Evolutionary conservation across 2,888 invertebrate genomes (phyloP), one percentile per base, ranked within the genome.

Genomic region (Zeuzera pyrina): DNA sequence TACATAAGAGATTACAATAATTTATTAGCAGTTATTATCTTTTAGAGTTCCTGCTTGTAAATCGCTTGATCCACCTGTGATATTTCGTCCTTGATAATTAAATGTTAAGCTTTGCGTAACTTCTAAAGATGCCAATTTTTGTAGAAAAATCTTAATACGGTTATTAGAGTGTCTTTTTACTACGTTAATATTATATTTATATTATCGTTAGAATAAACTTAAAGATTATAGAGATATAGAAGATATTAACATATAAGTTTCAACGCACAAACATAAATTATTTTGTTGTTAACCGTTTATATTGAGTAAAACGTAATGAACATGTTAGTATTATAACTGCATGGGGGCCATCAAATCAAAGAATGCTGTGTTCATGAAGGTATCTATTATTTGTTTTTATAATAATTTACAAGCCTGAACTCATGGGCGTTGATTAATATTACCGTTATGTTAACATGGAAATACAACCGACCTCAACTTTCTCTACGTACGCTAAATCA

Each of bases 321-420:
- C 39, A 61, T 57, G 58, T 51, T 53, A 49, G 36, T 54, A 49
- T 48, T 45, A 39, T 64, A 62, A 67, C 56, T 79, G 74, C 49
- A 83, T 81, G 83, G 81, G 83, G 77, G 70, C 68, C 69, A 65
- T 65, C 65, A 78, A 76, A 62, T 79, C 81, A 54, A 79, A 74
- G 58, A 58, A 62, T 65, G 67, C 66, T 47, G 67, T 45, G 41
- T 65, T 66, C 42, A 37, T 65, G 35, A 69, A 76, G 78, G 79
- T 78, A 76, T 53, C 42, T 36, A 46, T 37, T 25, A 33, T 41
- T 39, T 31, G 22, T 31, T 10, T 26, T 28, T 24, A 24, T 35
- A 30, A 30, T 29, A 30, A 31, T 33, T 21, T 30, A 32, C 16
- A 26, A 14, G 35, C 32, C 29, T 22, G 26, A 15, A 26, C 32